These are phyloP conservation scores for Cyphomyrus plagiostoma DNA, from an alignment of 2,113 vertebrate species.

Conservation along the genomic window DNA sequence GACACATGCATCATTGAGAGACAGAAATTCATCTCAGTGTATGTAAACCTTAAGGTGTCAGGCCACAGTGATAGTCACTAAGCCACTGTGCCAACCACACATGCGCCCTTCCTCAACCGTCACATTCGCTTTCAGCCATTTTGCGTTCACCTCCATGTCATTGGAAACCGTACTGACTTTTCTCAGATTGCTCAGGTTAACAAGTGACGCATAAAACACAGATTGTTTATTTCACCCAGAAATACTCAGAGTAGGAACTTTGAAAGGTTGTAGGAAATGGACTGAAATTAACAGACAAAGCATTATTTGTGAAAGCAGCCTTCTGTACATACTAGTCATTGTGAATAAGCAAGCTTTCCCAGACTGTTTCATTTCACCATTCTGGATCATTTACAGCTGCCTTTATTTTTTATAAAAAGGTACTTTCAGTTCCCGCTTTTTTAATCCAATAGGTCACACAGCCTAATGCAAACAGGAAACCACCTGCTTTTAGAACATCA, in stretches of 20 bases:
- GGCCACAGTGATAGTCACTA: background rate
- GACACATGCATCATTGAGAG: background rate
- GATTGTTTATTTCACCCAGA: background rate
- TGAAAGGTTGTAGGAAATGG: background rate
- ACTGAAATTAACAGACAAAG: background rate
- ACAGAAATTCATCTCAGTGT: background rate
- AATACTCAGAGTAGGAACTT: constrained; percentile 3
- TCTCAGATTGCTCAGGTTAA: background rate
- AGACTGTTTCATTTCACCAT: background rate
- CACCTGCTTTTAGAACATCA: background rate
- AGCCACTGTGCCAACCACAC: background rate
- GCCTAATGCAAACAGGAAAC: background rate
- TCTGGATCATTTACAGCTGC: background rate
- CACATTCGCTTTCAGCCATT: background rate
- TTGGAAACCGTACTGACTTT: background rate
- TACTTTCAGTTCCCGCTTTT: background rate
- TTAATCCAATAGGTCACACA: background rate
- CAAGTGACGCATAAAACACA: too few relatives aligned
- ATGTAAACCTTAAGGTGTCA: background rate
- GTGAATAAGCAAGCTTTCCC: background rate
- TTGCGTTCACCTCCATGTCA: background rate
- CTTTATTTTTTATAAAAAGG: background rate
- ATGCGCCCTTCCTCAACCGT: background rate
- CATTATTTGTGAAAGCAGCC: background rate
- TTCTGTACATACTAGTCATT: background rate